phyloP scores from a whole-genome alignment of 2,888 invertebrate genomes.

The Dryococelus australis region DNA sequence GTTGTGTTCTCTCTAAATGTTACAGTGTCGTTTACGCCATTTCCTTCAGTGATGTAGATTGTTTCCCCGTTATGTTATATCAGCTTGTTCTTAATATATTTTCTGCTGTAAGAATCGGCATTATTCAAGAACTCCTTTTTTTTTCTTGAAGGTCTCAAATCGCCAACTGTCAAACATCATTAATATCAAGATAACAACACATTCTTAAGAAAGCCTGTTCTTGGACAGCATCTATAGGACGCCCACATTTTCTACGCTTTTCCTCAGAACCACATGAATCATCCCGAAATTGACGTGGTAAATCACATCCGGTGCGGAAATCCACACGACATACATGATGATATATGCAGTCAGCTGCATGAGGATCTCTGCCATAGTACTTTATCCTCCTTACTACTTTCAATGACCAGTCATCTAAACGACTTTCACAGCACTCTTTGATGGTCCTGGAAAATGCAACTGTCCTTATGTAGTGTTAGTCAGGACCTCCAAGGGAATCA shows the following conservation, averaged over 20 bases:
- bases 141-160: too few species aligned
- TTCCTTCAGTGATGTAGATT: slow-evolving; percentile 1
- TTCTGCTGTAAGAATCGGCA: neutral
- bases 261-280: neutral
- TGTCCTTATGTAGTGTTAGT: neutral
- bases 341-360: slow-evolving; percentile 1
- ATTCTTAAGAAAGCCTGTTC: neutral
- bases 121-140: neutral
- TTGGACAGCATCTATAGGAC: slow-evolving; percentile 16
- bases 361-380: slow-evolving; percentile 12
- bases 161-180: neutral
- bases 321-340: slow-evolving; percentile 16
- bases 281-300: slow-evolving; percentile 1
- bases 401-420: slow-evolving; percentile 20
- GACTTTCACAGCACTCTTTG: neutral
- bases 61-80: neutral
- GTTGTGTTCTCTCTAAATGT: neutral
- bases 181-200: neutral
- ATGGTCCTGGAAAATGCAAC: neutral
- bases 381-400: neutral
- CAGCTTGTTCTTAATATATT: neutral
- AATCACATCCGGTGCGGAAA: slow-evolving; percentile 20
- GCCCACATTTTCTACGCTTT: slow-evolving; percentile 21
- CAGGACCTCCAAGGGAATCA: neutral
- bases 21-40: neutral